Conservation (phyloP, 2,888 invertebrate species). For the Diaprepes abbreviatus region DNA sequence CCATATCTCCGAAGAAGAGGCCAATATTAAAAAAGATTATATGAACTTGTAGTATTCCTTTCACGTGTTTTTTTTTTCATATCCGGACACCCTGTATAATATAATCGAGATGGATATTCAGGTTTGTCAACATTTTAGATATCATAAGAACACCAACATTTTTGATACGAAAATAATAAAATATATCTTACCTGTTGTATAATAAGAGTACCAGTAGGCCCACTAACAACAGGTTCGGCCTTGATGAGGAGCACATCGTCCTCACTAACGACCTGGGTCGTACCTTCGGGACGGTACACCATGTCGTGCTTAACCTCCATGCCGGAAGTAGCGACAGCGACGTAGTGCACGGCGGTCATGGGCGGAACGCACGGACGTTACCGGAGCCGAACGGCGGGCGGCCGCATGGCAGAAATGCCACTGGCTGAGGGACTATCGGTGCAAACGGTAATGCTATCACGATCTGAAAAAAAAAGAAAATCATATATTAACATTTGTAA, state of each 20-base stretch:
- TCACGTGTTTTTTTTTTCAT: too few species aligned
- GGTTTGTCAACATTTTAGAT: too few species aligned
- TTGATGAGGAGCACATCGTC: constrained; percentile 69
- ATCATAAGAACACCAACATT: too few species aligned
- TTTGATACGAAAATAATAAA: too few species aligned
- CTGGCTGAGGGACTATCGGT: constrained; percentile 4
- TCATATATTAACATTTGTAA: too few species aligned
- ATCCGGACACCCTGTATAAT: too few species aligned
- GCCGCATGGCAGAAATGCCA: constrained; percentile 37
- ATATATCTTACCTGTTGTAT: constrained; percentile 49
- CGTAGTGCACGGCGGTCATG: constrained; percentile 58
- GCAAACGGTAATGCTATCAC: not conserved
- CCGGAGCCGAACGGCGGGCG: constrained; percentile 36
- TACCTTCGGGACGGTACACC: constrained; percentile 68
- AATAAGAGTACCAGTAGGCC: constrained; percentile 58
- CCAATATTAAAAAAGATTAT: too few species aligned
- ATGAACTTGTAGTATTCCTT: too few species aligned
- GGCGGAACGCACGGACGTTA: constrained; percentile 62
- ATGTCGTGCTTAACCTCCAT: constrained; percentile 79
- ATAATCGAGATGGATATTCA: too few species aligned
- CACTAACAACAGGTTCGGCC: constrained; percentile 66
- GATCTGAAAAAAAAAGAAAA: constrained; percentile 21
- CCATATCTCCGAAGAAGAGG: too few species aligned
- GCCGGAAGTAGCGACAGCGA: constrained; percentile 57
- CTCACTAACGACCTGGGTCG: constrained; percentile 60